Evolutionary conservation across 2,888 invertebrate species (phyloP), one percentile per base, ranked within the genome.

Genomic region (Germaria angustata): DNA sequence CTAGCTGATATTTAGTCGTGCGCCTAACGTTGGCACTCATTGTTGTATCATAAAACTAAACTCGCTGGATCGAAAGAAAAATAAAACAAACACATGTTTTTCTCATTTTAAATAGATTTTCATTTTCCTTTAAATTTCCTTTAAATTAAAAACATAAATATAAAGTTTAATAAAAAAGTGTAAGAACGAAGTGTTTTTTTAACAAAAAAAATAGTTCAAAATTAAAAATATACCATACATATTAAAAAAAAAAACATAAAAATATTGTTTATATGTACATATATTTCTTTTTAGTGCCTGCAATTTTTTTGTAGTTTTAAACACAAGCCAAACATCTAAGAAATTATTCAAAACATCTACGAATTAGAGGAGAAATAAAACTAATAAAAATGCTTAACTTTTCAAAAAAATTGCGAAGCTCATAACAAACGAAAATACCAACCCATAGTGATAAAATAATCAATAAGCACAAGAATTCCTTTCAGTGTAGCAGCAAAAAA

Each of bases 21-120:
- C 75, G 71, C 75, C 79, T 79, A 79, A 79, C 82, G 82, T 82
- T 82, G 79, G 75, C 79, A 82, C 55, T 79, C 71, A 76, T 55
- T 75, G 82, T 82, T 82, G 79, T 79, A 71, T 71, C 72, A 75
- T 79, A 71, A 71, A 79, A 71, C 24, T 63, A 36, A 55, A 51
- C 32, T 68, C 81, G 77, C 68, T 73, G 9, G 28, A n/a, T 28
- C 3, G 28, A 28, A 17, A 53, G 65, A 61, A 39, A 46, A n/a
- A n/a, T n/a, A n/a, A n/a, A n/a, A n/a, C n/a, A n/a, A 20, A 28
- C 17, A 51, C 63, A 55, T 57, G 46, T 20, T 34, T 63, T 55
- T 32, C 22, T 63, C 53, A n/a, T 44, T 65, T 65, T 73, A 41
- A 2, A 41, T 24, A 20, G 55, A 57, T 44, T 34, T 15, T 53